Evolutionary conservation across 2,888 invertebrate species (phyloP), one percentile per base, ranked within the genome.

Genomic region (Gandaritis pyraliata): DNA sequence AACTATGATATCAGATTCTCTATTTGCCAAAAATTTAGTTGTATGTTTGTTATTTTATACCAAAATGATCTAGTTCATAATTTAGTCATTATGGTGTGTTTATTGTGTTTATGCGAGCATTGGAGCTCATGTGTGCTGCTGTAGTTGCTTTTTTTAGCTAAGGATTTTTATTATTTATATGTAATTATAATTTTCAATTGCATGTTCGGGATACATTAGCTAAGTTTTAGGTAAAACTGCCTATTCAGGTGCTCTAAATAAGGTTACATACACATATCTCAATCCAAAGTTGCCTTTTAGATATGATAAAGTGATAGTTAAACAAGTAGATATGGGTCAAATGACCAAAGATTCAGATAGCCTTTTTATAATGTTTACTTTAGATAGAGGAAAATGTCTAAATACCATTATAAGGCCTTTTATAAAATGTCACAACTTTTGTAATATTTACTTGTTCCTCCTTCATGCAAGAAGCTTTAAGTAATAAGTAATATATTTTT

Each of bases 281-380:
- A 80, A 88, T 83, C 85, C 86, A 87, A 89, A 85, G 91, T 90
- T 92, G 93, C 92, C 92, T 93, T 92, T 85, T 89, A 90, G 87
- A 89, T 88, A 89, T 86, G 86, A 87, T 89, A 86, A 82, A 87
- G 86, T 88, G 83, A 88, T 87, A 85, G 87, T 83, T 83, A 80
- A 80, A 79, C 78, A 77, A 79, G 76, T 83, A 82, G 77, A 87
- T 85, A 82, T 89, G 82, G 85, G 86, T 86, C 85, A 83, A 82
- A 84, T 80, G 79, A 81, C 86, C 87, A 85, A 88, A 88, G 85
- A 85, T 82, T 85, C 80, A 74, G 76, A 85, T 87, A 86, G 82
- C 81, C 77, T 76, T 79, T 77, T 77, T 83, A 73, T 83, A 85
- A 77, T 86, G 78, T 89, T 88, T 88, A 84, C 83, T 82, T 81